A percentile compares a stretch with the other conserved stretches of the same genome.
Conservation (phyloP, 2,888 invertebrate genomes). For the Himalopsyche anomala region DNA sequence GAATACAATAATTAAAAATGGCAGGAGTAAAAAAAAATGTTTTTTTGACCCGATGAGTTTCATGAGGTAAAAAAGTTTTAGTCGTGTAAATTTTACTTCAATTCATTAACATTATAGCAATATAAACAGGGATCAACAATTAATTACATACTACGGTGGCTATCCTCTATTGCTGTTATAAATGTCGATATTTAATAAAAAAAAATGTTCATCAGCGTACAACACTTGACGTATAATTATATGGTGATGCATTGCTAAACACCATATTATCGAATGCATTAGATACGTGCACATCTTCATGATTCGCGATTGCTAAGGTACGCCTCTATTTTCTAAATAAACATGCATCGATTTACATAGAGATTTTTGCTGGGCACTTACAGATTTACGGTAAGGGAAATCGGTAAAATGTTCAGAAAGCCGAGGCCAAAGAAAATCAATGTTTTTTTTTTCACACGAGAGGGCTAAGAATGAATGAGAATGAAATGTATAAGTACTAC, state of each 20-base stretch:
- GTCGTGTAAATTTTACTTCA: no score
- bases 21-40: no score
- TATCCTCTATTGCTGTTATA: not conserved
- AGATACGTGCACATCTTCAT: slow-evolving; percentile 43
- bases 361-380: not conserved
- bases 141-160: not conserved
- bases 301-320: slow-evolving; percentile 30
- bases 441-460: no score
- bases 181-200: slow-evolving; percentile 32
- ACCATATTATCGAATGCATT: slow-evolving; percentile 23
- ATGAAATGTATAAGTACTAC: no score
- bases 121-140: not conserved
- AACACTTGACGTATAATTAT: slow-evolving; percentile 19
- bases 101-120: no score
- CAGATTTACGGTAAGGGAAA: not conserved
- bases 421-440: no score
- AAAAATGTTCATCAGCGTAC: not conserved
- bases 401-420: no score
- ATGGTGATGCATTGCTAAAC: slow-evolving; percentile 41
- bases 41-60: no score
- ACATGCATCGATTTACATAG: slow-evolving; percentile 5
- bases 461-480: no score
- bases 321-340: slow-evolving; percentile 45
- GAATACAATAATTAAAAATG: no score
- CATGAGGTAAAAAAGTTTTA: no score